A percentile compares a stretch with the other conserved stretches of the same genome.
phyloP scores from a whole-genome alignment of 2,113 vertebrate species.

The Tragelaphus buxtoni region DNA sequence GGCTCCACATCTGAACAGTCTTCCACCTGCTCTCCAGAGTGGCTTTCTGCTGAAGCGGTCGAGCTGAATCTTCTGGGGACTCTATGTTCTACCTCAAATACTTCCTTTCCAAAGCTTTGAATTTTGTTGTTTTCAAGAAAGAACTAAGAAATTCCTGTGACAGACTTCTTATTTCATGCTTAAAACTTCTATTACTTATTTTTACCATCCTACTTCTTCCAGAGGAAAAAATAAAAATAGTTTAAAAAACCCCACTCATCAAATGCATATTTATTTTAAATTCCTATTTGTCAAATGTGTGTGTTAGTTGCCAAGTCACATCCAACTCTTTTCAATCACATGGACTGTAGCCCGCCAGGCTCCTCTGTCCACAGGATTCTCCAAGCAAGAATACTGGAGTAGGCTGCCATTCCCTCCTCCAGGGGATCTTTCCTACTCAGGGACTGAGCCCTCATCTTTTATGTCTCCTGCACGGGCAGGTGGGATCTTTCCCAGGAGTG shows the following conservation, averaged over 20 bases:
- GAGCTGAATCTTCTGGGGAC: fast-evolving
- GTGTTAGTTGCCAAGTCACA: not conserved
- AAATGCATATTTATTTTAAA: not conserved
- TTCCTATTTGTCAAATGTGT: not conserved
- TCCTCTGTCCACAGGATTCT: not conserved
- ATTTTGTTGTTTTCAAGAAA: not conserved
- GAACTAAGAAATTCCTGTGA: not conserved
- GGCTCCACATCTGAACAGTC: too few relatives aligned
- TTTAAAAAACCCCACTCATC: not conserved
- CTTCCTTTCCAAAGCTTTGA: not conserved
- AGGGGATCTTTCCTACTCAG: not conserved
- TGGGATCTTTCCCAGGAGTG: not conserved
- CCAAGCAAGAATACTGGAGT: not conserved
- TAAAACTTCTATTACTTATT: not conserved
- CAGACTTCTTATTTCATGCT: not conserved
- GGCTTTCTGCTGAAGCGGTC: not conserved
- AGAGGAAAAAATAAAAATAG: not conserved
- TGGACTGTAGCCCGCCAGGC: not conserved
- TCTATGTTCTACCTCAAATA: fast-evolving
- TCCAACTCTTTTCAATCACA: not conserved
- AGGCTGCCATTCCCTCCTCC: not conserved
- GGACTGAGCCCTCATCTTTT: not conserved
- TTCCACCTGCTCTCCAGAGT: not conserved
- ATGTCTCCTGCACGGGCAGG: not conserved
- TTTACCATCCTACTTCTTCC: not conserved